A percentile compares a stretch with the other conserved stretches of the same genome.
These are phyloP conservation scores for Eurosta solidaginis DNA, from an alignment of 1,140 invertebrate genomes.

Conservation along the genomic window DNA sequence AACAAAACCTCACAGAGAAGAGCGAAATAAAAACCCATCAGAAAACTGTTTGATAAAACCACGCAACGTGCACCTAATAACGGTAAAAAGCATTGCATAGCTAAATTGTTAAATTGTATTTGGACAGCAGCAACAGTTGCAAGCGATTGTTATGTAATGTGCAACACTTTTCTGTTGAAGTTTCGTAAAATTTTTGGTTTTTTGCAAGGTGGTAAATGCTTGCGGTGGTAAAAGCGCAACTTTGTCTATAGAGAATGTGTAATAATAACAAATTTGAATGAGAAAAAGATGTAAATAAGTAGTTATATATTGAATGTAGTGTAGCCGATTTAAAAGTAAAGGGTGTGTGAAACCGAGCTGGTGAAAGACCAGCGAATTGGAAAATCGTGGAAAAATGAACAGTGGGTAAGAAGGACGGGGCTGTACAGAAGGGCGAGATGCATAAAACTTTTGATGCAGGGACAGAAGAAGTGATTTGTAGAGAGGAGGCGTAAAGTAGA, in stretches of 20 bases:
- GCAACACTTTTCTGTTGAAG: background rate
- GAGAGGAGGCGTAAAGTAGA: too few relatives aligned
- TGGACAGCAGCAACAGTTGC: background rate
- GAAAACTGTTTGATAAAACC: background rate
- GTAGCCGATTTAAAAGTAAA: too few relatives aligned
- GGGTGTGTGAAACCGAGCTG: too few relatives aligned
- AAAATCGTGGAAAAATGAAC: too few relatives aligned
- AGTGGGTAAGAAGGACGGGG: too few relatives aligned
- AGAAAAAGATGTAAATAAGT: too few relatives aligned
- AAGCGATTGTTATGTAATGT: background rate
- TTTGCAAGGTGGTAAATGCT: background rate
- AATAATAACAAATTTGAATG: background rate
- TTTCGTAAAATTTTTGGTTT: conserved; percentile 10
- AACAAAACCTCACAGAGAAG: background rate
- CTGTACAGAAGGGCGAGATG: too few relatives aligned
- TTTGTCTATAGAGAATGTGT: background rate
- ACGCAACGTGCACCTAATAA: background rate
- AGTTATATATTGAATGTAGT: too few relatives aligned
- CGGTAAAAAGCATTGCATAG: conserved; percentile 3
- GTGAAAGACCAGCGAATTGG: too few relatives aligned
- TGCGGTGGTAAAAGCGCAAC: background rate
- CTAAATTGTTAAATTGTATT: background rate
- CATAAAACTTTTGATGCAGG: too few relatives aligned
- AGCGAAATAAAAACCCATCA: background rate
- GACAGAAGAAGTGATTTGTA: too few relatives aligned